Evolutionary conservation across 1,140 invertebrate genomes (phyloP).

Genomic region (Rhagoletis pomonella): DNA sequence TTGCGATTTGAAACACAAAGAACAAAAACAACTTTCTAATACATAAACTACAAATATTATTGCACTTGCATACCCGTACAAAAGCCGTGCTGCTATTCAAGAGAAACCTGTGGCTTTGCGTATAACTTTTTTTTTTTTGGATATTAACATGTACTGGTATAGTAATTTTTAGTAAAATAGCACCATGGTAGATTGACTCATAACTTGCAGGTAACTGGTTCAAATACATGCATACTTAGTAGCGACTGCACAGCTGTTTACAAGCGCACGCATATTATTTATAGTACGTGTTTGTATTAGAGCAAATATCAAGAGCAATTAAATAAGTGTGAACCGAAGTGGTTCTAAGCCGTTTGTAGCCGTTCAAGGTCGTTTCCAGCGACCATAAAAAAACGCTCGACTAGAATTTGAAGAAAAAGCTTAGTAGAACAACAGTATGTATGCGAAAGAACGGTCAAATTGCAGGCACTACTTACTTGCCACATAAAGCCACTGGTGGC

Average conservation of each 20-base stretch:
- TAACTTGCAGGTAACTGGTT: neutral
- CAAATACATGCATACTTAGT: neutral
- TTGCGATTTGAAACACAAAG: neutral
- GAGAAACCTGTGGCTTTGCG: neutral
- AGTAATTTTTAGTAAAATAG: neutral
- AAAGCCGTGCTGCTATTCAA: neutral
- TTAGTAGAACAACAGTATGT: neutral
- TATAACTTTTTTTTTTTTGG: neutral
- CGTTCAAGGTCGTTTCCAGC: neutral
- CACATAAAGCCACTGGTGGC: neutral
- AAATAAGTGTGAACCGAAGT: neutral
- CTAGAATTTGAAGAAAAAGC: neutral
- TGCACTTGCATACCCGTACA: neutral
- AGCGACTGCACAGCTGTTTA: neutral
- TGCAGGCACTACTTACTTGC: neutral
- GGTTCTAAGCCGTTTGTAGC: neutral
- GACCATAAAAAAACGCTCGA: neutral
- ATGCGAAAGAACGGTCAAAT: neutral
- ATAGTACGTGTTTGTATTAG: neutral
- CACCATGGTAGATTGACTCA: neutral
- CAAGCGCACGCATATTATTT: neutral
- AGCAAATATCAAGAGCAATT: constrained; percentile 19
- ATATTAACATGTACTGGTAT: neutral
- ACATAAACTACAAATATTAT: constrained; percentile 33
- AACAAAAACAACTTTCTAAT: constrained; percentile 44